Evolutionary conservation across 2,888 invertebrate species (phyloP), one percentile per base, ranked within the genome.

Genomic region (Tortrix viridana): DNA sequence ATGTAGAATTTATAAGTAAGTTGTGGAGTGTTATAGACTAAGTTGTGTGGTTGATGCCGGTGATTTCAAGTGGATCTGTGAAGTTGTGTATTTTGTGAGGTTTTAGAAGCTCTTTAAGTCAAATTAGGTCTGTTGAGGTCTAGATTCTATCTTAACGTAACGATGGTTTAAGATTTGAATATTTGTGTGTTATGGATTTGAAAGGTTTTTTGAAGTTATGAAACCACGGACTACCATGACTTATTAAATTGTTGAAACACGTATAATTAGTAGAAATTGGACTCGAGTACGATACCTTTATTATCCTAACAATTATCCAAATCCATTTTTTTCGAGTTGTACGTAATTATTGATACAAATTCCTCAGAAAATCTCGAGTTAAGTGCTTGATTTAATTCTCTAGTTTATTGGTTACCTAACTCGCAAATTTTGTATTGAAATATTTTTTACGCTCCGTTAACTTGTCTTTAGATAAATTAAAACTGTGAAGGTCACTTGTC

Each of bases 11-110:
- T 32, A 32, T 32, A 32, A 41, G 5, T 41, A 41, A 41, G 41
- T 14, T 41, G 32, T 32, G 32, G 12, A 32, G 32, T 41, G 41
- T 41, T 16, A 0, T n/a, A 47, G 47, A 14, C 5, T 47, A 47
- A 47, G 22, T 48, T 46, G 43, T 23, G 57, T 58, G 57, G 41
- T 57, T 57, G 58, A 58, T 49, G 50, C 23, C 12, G 50, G 56
- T 56, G 48, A 12, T 12, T 12, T 12, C 3, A 19, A 20, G 26
- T 59, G 49, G 32, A 32, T 32, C 12, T 47, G 48, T 48, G 48
- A 49, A 50, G 41, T 41, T 50, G 58, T 56, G 44, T 16, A 37
- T 41, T 44, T 12, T 26, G 44, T 44, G 19, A 43, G 14, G 22
- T 46, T 32, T 32, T 32, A 32, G 16, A 47, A 47, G 38, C 47